Percentiles rank a stretch among this genome's conserved stretches.
These are phyloP conservation scores for Scomber colias DNA, from an alignment of 2,113 vertebrate species.

Conservation along the genomic window DNA sequence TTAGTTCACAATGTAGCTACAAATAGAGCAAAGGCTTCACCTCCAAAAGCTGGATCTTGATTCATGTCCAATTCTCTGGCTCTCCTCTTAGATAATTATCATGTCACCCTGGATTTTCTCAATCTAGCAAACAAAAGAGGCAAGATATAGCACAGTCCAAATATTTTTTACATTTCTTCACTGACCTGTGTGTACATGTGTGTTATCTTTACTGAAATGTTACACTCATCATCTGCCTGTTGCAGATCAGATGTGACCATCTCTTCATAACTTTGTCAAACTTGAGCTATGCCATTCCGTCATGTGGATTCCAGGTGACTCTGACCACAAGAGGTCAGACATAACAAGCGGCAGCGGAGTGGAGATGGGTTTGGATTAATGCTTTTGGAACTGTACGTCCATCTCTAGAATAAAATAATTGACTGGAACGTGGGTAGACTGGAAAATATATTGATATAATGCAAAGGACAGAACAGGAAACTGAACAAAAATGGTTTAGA, in stretches of 20 bases:
- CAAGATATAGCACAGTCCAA: neutral
- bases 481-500: too few relatives aligned
- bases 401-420: too few relatives aligned
- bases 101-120: neutral
- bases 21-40: too few relatives aligned
- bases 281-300: neutral
- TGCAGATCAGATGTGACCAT: neutral
- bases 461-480: too few relatives aligned
- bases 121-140: conserved; percentile 10
- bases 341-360: conserved; percentile 41
- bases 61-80: too few relatives aligned
- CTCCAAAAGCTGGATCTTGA: too few relatives aligned
- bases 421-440: too few relatives aligned
- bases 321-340: conserved; percentile 67
- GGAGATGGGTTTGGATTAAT: neutral
- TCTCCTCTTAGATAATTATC: too few relatives aligned
- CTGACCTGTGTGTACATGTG: neutral
- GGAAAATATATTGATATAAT: too few relatives aligned
- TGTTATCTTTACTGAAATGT: neutral
- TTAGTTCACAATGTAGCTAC: too few relatives aligned
- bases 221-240: neutral
- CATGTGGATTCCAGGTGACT: conserved; percentile 31
- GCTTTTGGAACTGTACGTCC: too few relatives aligned
- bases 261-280: neutral
- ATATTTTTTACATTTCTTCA: neutral